Conservation (phyloP, 1,140 invertebrate species). For the Drosophila carrolli region DNA sequence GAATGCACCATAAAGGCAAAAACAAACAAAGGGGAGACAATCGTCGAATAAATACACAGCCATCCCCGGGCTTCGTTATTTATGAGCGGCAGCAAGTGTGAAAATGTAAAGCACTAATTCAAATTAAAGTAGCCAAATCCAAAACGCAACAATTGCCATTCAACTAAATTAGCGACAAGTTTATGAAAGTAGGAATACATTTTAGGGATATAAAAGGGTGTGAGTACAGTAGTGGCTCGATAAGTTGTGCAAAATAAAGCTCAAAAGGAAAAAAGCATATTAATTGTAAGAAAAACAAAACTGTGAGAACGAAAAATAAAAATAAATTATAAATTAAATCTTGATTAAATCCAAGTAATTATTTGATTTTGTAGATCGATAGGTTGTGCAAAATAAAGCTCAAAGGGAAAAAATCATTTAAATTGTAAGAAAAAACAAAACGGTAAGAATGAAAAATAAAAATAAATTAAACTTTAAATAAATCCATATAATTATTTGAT, state of each 20-base stretch:
- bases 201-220: not conserved
- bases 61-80: conserved; percentile 23
- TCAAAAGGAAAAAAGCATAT: too few relatives aligned
- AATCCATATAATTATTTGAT: too few relatives aligned
- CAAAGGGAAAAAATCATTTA: too few relatives aligned
- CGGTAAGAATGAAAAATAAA: not conserved
- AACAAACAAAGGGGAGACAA: conserved; percentile 29
- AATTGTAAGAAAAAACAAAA: too few relatives aligned
- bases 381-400: not conserved
- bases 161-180: conserved; percentile 23
- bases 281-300: too few relatives aligned
- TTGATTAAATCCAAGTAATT: not conserved
- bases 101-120: conserved; percentile 46
- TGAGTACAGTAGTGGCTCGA: too few relatives aligned
- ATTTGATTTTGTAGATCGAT: too few relatives aligned
- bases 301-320: not conserved
- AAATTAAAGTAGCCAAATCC: conserved; percentile 45
- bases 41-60: conserved; percentile 16
- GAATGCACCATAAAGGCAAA: conserved; percentile 32
- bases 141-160: conserved; percentile 19
- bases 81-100: conserved; percentile 44
- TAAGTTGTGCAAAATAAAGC: not conserved
- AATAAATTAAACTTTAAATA: not conserved
- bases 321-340: not conserved
- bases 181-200: not conserved